A percentile compares a stretch with the other conserved stretches of the same genome.
These are phyloP conservation scores for Drosophila longiperda DNA, from an alignment of 2,888 invertebrate genomes.

Conservation along the genomic window DNA sequence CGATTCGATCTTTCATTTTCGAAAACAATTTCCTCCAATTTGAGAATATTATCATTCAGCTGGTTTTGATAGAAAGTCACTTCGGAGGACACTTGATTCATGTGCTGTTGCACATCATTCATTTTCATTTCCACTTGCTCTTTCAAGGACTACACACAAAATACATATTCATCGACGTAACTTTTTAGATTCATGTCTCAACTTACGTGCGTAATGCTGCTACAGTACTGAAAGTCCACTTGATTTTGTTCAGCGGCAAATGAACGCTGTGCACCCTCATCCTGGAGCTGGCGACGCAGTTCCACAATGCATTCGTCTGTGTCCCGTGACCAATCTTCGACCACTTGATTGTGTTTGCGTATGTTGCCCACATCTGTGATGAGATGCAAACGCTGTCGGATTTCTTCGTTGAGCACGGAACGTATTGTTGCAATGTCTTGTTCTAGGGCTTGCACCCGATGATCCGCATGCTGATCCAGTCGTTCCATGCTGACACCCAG, in stretches of 20 bases:
- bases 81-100: constrained; percentile 78
- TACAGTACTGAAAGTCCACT: constrained; percentile 87
- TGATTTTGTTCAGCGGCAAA: constrained; percentile 87
- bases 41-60: constrained; percentile 82
- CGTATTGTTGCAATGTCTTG: constrained; percentile 78
- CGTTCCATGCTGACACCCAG: constrained; percentile 64
- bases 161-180: not conserved
- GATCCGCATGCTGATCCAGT: constrained; percentile 70
- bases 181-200: not conserved
- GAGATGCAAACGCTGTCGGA: constrained; percentile 83
- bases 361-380: constrained; percentile 84
- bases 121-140: constrained; percentile 75
- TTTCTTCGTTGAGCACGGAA: constrained; percentile 84
- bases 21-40: constrained; percentile 80
- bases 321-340: constrained; percentile 83
- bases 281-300: constrained; percentile 86
- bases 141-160: constrained; percentile 70
- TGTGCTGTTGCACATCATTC: constrained; percentile 74
- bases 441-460: constrained; percentile 78
- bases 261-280: constrained; percentile 86
- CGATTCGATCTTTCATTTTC: constrained; percentile 74
- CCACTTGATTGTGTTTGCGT: constrained; percentile 84
- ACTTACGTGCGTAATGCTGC: constrained; percentile 85
- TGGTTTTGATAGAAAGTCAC: constrained; percentile 79
- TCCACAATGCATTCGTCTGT: constrained; percentile 84